Conservation (phyloP, 2,113 vertebrate species). For the Gallinago paraguaiae region DNA sequence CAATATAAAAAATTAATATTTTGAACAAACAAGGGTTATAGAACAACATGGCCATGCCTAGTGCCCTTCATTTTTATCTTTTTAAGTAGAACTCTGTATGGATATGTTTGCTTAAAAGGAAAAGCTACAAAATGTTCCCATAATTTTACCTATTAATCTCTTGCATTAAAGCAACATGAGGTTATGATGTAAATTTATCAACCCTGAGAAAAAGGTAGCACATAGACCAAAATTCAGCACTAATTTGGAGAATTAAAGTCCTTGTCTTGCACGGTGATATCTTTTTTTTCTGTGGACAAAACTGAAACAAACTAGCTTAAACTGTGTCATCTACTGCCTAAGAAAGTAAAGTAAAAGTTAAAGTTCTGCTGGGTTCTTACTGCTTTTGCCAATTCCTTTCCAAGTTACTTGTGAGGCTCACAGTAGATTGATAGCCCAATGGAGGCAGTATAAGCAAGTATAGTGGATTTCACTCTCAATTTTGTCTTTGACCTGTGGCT, state of each 20-base stretch:
- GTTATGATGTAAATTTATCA: background rate
- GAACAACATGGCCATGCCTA: background rate
- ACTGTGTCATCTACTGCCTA: background rate
- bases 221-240: background rate
- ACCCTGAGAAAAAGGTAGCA: background rate
- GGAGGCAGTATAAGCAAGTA: background rate
- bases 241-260: background rate
- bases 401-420: background rate
- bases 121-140: background rate
- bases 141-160: background rate
- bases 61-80: background rate
- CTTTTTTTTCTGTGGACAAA: background rate
- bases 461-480: background rate
- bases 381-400: background rate
- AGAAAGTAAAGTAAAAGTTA: background rate
- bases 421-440: background rate
- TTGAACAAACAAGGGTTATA: background rate
- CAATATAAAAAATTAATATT: background rate
- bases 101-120: background rate
- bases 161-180: background rate
- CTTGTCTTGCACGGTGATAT: background rate
- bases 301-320: background rate
- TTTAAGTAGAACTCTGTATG: background rate
- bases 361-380: background rate
- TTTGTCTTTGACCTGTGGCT: conserved; percentile 13